A percentile compares a stretch with the other conserved stretches of the same genome.
Conservation (phyloP, 2,113 vertebrate genomes). For the Tringa solitaria region DNA sequence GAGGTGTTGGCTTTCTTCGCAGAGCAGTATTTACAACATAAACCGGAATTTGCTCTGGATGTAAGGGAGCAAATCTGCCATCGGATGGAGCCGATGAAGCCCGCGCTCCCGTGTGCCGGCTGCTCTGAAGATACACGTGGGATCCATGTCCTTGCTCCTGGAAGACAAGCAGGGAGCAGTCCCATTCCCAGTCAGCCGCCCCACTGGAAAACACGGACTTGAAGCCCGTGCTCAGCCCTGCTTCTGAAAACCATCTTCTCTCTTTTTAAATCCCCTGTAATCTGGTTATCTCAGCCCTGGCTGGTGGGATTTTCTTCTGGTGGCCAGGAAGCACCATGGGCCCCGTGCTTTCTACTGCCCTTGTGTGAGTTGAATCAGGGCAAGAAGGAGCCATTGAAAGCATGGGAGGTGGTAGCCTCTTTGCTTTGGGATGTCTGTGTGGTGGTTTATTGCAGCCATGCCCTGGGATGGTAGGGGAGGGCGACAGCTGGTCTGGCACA, state of each 20-base stretch:
- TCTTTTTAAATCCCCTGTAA: not conserved
- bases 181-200: not conserved
- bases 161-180: not conserved
- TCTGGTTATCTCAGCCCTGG: not conserved
- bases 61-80: not conserved
- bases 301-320: not conserved
- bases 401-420: rapidly evolving
- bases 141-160: not conserved
- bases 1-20: not conserved
- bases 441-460: not conserved
- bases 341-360: not conserved
- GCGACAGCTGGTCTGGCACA: not conserved
- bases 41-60: not conserved
- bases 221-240: not conserved
- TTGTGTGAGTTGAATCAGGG: not conserved
- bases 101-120: not conserved
- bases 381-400: not conserved
- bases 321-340: not conserved
- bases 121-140: rapidly evolving
- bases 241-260: not conserved
- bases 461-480: not conserved
- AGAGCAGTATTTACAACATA: not conserved
- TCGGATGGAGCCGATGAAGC: not conserved
- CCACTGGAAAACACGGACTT: not conserved
- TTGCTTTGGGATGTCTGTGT: not conserved